phyloP scores from a whole-genome alignment of 23 tunicate species.

The Ascidia mentula region DNA sequence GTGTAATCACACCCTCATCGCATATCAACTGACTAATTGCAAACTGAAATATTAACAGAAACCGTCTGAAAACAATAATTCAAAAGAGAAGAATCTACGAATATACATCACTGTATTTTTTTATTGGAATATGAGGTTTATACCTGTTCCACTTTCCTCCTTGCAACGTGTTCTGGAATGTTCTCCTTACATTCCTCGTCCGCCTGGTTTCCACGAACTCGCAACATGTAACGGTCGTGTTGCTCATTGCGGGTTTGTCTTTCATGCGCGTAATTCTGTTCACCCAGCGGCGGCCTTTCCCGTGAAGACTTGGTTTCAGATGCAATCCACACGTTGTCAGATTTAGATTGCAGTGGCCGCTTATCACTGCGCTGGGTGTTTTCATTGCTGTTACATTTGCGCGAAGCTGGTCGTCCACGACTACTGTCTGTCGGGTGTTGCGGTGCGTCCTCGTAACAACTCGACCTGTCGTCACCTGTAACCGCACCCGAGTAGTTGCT shows the following conservation, averaged over 20 bases:
- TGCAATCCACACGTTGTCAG: not conserved
- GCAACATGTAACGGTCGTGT: not conserved
- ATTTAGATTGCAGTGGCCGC: not conserved
- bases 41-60: too few species aligned
- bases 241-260: not conserved
- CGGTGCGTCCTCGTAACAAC: not conserved
- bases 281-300: not conserved
- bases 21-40: too few species aligned
- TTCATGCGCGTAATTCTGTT: not conserved
- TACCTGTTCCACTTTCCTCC: not conserved
- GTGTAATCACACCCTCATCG: too few species aligned
- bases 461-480: constrained; percentile 5
- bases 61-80: too few species aligned
- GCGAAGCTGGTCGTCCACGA: not conserved
- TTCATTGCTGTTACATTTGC: not conserved
- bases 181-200: not conserved
- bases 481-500: constrained; percentile 7
- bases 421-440: not conserved
- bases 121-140: too few species aligned
- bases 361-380: not conserved
- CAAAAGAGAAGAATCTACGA: too few species aligned
- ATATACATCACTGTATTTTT: too few species aligned
- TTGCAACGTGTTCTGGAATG: not conserved
- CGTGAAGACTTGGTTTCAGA: not conserved
- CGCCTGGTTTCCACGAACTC: not conserved